phyloP scores from a whole-genome alignment of 2,888 invertebrate genomes.

The Panopea generosa region DNA sequence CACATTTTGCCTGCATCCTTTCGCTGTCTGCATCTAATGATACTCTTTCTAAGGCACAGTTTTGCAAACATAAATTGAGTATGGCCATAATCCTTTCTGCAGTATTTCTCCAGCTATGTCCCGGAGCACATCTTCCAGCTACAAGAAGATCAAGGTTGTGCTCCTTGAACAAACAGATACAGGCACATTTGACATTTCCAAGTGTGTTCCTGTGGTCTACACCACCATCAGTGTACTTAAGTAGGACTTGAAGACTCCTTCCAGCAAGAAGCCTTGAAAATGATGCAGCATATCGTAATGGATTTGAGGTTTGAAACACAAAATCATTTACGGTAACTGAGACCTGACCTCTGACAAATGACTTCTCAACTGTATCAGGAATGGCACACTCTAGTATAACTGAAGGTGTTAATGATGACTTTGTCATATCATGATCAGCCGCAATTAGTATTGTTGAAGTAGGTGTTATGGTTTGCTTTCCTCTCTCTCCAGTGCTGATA shows the following conservation, averaged over 20 bases:
- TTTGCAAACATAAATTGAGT: constrained; percentile 36
- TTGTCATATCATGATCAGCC: constrained; percentile 42
- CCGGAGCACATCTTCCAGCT: constrained; percentile 37
- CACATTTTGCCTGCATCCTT: neutral
- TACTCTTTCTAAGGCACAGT: constrained; percentile 18
- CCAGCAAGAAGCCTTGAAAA: constrained; percentile 8
- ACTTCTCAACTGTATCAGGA: constrained; percentile 19
- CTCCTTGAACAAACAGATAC: constrained; percentile 30
- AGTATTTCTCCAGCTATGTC: constrained; percentile 48
- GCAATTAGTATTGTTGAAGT: constrained; percentile 17
- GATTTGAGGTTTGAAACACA: constrained; percentile 30
- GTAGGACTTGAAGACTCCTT: neutral
- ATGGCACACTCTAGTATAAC: constrained; percentile 24
- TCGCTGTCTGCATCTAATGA: constrained; percentile 2
- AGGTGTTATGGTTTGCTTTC: constrained; percentile 30
- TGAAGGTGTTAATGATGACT: constrained; percentile 27
- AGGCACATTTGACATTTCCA: constrained; percentile 33
- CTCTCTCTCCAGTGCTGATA: constrained; percentile 39
- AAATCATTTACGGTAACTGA: constrained; percentile 30
- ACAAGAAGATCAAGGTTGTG: constrained; percentile 39
- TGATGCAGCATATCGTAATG: constrained; percentile 33
- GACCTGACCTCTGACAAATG: constrained; percentile 38
- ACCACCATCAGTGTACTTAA: constrained; percentile 39
- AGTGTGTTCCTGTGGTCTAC: constrained; percentile 38
- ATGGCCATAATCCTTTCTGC: constrained; percentile 44